Percentiles rank a stretch among this genome's conserved stretches.
These are phyloP conservation scores for Drosophila bipectinata DNA, from an alignment of 1,140 invertebrate species.

Conservation along the genomic window DNA sequence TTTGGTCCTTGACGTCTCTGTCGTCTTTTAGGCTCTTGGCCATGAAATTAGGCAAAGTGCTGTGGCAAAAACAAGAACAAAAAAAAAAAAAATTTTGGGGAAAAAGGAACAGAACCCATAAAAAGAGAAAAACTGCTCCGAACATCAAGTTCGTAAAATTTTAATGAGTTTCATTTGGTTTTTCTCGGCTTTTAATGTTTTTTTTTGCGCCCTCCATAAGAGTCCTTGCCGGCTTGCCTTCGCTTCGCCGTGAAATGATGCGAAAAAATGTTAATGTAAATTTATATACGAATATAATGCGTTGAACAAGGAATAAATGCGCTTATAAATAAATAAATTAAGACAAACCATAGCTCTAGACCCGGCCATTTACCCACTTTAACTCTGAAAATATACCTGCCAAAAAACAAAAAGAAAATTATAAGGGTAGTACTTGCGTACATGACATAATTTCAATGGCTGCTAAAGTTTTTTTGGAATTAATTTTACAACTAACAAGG, in stretches of 20 bases:
- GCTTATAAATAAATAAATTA: conserved; percentile 60
- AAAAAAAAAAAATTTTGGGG: conserved; percentile 15
- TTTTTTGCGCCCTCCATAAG: not conserved
- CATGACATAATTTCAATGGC: not conserved
- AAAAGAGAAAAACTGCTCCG: conserved; percentile 77
- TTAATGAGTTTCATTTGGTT: conserved; percentile 77
- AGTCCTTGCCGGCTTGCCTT: not conserved
- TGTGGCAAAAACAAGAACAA: conserved; percentile 28
- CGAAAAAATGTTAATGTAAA: conserved; percentile 78
- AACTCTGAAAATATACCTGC: not conserved
- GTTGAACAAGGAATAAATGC: conserved; percentile 66
- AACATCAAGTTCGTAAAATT: conserved; percentile 79
- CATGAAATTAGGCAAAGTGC: conserved; percentile 77
- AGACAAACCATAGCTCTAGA: conserved; percentile 1
- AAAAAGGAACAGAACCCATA: conserved; percentile 59
- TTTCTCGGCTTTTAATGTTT: conserved; percentile 58
- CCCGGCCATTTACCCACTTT: no score
- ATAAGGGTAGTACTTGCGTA: not conserved
- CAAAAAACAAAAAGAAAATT: not conserved
- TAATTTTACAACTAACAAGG: not conserved
- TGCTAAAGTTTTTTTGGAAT: not conserved
- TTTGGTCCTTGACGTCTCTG: conserved; percentile 69
- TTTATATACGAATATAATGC: conserved; percentile 77
- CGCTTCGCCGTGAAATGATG: conserved; percentile 61
- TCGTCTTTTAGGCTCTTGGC: conserved; percentile 43